A percentile compares a stretch with the other conserved stretches of the same genome.
Conservation (phyloP, 2,797 vertebrate genomes). For the Sebastes oblongus region DNA sequence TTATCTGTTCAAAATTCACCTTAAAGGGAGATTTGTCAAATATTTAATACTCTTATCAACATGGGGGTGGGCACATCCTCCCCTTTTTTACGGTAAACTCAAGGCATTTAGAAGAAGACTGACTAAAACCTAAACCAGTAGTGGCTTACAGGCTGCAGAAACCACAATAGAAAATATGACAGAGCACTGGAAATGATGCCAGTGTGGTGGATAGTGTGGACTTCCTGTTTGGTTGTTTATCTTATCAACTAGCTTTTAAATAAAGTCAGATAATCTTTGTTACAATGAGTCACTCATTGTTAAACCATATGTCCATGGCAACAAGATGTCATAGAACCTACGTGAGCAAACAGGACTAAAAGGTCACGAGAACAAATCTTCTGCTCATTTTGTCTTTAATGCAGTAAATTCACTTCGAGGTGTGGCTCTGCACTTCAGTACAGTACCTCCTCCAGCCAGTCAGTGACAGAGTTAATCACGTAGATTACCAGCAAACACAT, state of each 20-base stretch:
- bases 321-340: neutral
- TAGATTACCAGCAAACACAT: neutral
- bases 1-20: too few species aligned
- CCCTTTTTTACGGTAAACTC: neutral
- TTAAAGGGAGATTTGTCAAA: too few species aligned
- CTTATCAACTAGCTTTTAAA: neutral
- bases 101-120: neutral
- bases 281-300: neutral
- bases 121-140: neutral
- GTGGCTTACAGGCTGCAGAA: neutral
- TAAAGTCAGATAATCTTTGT: neutral
- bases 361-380: neutral
- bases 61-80: too few species aligned
- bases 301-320: neutral
- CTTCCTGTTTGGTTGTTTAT: neutral
- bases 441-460: neutral
- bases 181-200: neutral
- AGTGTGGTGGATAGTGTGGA: neutral
- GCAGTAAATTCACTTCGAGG: neutral
- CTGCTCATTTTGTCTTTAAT: neutral
- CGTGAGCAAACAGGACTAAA: neutral
- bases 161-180: neutral
- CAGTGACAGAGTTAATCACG: rapidly evolving
- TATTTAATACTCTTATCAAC: too few species aligned
- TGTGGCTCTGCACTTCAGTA: neutral